Conservation (phyloP, 2,888 invertebrate species). For the Tetanocera ferruginea region DNA sequence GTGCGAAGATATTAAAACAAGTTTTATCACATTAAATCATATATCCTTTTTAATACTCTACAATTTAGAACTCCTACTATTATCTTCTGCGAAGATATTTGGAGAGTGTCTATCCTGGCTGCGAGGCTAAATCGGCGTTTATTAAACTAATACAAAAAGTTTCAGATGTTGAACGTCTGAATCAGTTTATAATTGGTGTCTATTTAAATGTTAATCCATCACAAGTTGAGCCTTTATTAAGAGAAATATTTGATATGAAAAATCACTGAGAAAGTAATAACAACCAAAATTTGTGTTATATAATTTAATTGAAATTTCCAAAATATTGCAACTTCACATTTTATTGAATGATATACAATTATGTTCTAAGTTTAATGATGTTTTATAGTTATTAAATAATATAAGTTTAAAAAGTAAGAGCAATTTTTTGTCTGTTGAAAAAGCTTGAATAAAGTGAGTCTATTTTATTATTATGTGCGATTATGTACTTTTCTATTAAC, state of each 20-base stretch:
- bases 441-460: slow-evolving; percentile 13
- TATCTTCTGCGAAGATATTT: slow-evolving; percentile 87
- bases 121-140: slow-evolving; percentile 90
- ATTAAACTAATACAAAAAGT: slow-evolving; percentile 91
- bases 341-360: background rate
- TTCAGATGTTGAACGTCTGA: slow-evolving; percentile 87
- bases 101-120: slow-evolving; percentile 86
- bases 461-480: background rate
- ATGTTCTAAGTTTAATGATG: background rate
- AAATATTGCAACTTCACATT: background rate
- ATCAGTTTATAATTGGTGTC: slow-evolving; percentile 92
- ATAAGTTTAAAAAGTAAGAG: background rate
- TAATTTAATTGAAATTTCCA: background rate
- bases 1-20: background rate
- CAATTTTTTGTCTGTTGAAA: background rate
- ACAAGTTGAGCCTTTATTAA: slow-evolving; percentile 90
- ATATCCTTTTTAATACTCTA: background rate
- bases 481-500: too few relatives aligned
- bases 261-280: slow-evolving; percentile 69
- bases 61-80: slow-evolving; percentile 86
- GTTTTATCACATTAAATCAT: background rate
- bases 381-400: background rate
- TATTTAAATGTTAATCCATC: slow-evolving; percentile 93
- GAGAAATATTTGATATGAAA: slow-evolving; percentile 96
- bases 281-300: too few relatives aligned